A percentile compares a stretch with the other conserved stretches of the same genome.
These are phyloP conservation scores for Sebastes hubbsi DNA, from an alignment of 2,797 vertebrate genomes.

Conservation along the genomic window DNA sequence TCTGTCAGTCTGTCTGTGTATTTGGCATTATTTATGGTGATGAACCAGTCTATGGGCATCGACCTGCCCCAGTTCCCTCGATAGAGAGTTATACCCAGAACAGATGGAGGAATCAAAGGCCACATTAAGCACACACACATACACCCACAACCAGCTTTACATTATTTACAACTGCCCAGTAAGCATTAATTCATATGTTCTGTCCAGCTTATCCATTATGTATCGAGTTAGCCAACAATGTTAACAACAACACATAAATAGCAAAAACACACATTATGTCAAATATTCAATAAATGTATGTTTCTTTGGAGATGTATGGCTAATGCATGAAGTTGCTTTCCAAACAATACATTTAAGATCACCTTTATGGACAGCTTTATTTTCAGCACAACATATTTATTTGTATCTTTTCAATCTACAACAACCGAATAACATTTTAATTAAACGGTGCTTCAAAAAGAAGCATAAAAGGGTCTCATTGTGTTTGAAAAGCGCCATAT, in stretches of 20 bases:
- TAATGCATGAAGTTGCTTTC: background rate
- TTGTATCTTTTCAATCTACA: background rate
- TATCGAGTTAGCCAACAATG: slow-evolving; percentile 5
- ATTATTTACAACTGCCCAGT: slow-evolving; percentile 67
- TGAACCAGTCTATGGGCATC: slow-evolving; percentile 17
- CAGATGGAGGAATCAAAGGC: slow-evolving; percentile 71
- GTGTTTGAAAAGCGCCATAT: background rate
- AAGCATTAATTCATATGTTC: slow-evolving; percentile 38
- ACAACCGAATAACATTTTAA: background rate
- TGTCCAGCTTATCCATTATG: slow-evolving; percentile 50
- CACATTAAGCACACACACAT: slow-evolving; percentile 8
- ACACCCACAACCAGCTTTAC: slow-evolving; percentile 31
- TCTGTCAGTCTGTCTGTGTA: slow-evolving; percentile 18
- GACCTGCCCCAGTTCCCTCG: slow-evolving; percentile 52
- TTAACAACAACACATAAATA: background rate
- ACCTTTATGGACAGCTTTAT: background rate
- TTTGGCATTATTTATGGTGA: slow-evolving; percentile 41
- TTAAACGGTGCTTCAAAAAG: background rate
- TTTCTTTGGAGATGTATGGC: background rate
- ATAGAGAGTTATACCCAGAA: slow-evolving; percentile 30
- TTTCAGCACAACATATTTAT: background rate
- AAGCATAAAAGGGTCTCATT: background rate
- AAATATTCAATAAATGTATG: background rate
- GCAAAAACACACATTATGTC: background rate
- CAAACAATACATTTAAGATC: background rate